A percentile compares a stretch with the other conserved stretches of the same genome.
These are phyloP conservation scores for Corythaeola cristata DNA, from an alignment of 2,113 vertebrate species.

Conservation along the genomic window DNA sequence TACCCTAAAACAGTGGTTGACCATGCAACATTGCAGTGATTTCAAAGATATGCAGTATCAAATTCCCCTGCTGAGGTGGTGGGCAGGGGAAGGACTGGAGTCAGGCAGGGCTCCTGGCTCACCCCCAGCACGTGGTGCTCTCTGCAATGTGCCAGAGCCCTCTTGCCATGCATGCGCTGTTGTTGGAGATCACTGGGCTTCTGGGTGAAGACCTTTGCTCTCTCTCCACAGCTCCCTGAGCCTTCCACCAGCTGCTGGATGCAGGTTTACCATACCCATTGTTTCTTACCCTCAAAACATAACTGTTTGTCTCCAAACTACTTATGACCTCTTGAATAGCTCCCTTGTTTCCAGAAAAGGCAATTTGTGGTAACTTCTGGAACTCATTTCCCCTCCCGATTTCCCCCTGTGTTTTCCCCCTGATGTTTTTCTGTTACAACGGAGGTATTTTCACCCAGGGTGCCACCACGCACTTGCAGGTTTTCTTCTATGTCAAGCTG, in stretches of 20 bases:
- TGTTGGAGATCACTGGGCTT: neutral
- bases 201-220: neutral
- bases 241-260: rapidly evolving
- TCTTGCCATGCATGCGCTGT: rapidly evolving
- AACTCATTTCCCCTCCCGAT: rapidly evolving
- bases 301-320: neutral
- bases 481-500: neutral
- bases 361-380: neutral
- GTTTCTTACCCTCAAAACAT: neutral
- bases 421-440: neutral
- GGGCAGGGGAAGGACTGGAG: neutral
- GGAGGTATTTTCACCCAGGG: neutral
- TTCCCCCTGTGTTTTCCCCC: neutral
- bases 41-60: rapidly evolving
- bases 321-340: neutral
- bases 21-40: neutral
- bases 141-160: neutral
- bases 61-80: rapidly evolving
- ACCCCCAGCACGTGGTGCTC: too few species aligned
- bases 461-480: neutral
- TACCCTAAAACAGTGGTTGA: neutral
- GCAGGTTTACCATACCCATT: neutral
- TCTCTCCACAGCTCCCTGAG: rapidly evolving
- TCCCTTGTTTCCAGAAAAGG: neutral
- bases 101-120: neutral